Base-by-base conservation (phyloP, 1,140 invertebrate species). In the Zaprionus gabonicus region DNA sequence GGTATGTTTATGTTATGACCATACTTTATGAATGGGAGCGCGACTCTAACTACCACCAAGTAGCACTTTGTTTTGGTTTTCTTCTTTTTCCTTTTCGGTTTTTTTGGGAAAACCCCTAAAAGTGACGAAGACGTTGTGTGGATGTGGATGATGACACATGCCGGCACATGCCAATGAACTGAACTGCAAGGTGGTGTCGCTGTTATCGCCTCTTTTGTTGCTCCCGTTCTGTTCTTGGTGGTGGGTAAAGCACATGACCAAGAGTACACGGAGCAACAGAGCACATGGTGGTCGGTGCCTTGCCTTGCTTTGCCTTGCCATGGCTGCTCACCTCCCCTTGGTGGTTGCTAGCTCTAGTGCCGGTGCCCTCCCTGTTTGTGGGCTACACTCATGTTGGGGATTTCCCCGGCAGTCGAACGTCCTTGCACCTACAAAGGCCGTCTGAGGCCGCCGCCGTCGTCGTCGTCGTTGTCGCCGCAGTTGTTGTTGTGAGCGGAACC, bases 391-490 rank as follows among this genome's bases (percentile, higher is more conserved):
- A 77, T 81, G 73, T 83, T 65, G 86, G 83, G 85, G 72, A 46
- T 76, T 90, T 70, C 62, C 71, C 76, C 66, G 71, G 81, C 63
- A 66, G 34, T 65, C 79, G 78, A 88, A 91, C 81, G 85, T 90
- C 85, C 85, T 90, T 90, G 85, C 85, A 90, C 85, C 85, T 90
- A 90, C 82, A 73, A 82, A 90, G 76, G 85, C 78, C 78, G 70
- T 65, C 15, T 55, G 46, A 51, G 20, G 46, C 46, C 57, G 64
- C 31, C 28, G 27, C 27, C 27, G 85, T 75, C 78, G 70, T 64
- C 78, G 70, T 64, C 13, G 27, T 63, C 62, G 69, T 73, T 23
- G 23, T 23, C 49, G 67, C 25, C 78, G 68, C 62, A 17, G 53
- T 66, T 49, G 71, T 74, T 74, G 71, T 79, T 90, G 79, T 90